A percentile compares a stretch with the other conserved stretches of the same genome.
These are phyloP conservation scores for Romanogobio albipinnatus DNA, from an alignment of 2,113 vertebrate species.

Conservation along the genomic window DNA sequence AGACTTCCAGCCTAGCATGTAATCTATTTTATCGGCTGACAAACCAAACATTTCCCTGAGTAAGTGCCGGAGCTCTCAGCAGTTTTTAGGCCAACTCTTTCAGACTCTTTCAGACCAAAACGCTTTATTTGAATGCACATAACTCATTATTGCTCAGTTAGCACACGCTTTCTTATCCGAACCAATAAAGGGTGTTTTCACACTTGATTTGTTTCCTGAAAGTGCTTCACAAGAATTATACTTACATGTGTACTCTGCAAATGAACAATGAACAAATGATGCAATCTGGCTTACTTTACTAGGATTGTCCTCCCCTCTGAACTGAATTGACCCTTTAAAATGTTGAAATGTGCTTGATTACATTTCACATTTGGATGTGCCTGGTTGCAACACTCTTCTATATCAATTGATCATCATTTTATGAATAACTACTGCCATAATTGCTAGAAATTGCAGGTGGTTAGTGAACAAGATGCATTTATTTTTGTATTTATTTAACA, in stretches of 20 bases:
- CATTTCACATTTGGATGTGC: background rate
- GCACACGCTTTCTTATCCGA: background rate
- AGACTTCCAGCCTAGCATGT: slow-evolving; percentile 33
- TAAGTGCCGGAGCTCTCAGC: slow-evolving; percentile 10
- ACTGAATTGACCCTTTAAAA: background rate
- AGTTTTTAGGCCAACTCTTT: slow-evolving; percentile 1
- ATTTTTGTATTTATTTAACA: background rate
- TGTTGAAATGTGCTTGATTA: background rate
- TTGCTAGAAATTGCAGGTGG: background rate
- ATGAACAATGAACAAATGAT: too few relatives aligned
- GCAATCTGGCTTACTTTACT: background rate
- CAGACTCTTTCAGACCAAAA: background rate
- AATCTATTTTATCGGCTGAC: slow-evolving; percentile 47
- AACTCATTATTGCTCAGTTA: slow-evolving; percentile 1
- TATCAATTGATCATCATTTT: background rate
- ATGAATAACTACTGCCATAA: background rate
- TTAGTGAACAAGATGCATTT: background rate
- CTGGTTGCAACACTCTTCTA: background rate
- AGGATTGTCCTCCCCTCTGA: background rate
- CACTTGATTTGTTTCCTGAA: background rate
- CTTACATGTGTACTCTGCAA: background rate
- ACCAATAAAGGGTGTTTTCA: background rate
- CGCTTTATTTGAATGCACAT: background rate
- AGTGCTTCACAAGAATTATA: background rate
- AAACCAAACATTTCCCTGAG: slow-evolving; percentile 26